Evolutionary conservation across 2,113 vertebrate genomes (phyloP).

Genomic region (Agapornis roseicollis): DNA sequence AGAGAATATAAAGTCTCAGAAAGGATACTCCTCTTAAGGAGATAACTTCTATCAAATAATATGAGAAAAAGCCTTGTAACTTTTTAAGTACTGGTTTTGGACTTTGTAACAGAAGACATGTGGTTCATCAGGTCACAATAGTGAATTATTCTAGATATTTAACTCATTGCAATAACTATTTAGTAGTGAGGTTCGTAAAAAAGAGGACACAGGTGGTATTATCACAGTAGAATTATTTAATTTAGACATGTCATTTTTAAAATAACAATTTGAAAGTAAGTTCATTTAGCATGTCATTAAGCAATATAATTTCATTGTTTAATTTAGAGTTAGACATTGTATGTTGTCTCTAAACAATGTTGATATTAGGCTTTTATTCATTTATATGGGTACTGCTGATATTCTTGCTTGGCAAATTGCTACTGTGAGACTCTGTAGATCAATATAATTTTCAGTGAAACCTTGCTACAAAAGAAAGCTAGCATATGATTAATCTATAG

Average conservation of each 20-base stretch:
- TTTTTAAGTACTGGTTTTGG: background rate
- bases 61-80: background rate
- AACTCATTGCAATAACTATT: background rate
- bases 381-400: background rate
- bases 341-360: background rate
- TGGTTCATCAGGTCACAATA: background rate
- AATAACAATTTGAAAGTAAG: background rate
- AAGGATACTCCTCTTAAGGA: background rate
- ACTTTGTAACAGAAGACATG: background rate
- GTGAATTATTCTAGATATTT: background rate
- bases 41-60: background rate
- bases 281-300: background rate
- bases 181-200: background rate
- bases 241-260: background rate
- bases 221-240: background rate
- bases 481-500: conserved; percentile 54
- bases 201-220: background rate
- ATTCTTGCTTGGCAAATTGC: conserved; percentile 1
- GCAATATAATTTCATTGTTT: background rate
- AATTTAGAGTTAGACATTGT: background rate
- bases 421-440: background rate
- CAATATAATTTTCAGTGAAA: conserved; percentile 74
- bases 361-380: background rate
- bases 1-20: background rate
- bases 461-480: conserved; percentile 24